A percentile compares a stretch with the other conserved stretches of the same genome.
These are phyloP conservation scores for Gonatopus flavifemur DNA, from an alignment of 1,140 invertebrate species.

Conservation along the genomic window DNA sequence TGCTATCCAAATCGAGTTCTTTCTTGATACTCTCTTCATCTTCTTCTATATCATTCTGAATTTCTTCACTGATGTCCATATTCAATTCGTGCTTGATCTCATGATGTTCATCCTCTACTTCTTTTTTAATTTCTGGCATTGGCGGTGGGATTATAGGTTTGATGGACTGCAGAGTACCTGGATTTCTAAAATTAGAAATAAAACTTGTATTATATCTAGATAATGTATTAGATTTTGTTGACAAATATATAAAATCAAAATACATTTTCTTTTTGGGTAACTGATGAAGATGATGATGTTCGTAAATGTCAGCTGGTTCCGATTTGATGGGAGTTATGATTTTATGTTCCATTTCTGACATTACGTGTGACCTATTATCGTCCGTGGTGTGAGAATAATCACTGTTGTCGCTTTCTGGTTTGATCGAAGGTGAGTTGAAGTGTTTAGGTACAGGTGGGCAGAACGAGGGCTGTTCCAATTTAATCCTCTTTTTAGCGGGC, in stretches of 20 bases:
- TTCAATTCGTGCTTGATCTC: slow-evolving; percentile 44
- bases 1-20: slow-evolving; percentile 61
- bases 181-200: slow-evolving; percentile 27
- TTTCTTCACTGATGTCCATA: slow-evolving; percentile 31
- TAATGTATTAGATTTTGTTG: too few species aligned
- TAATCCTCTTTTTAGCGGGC: slow-evolving; percentile 48
- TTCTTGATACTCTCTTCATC: slow-evolving; percentile 47
- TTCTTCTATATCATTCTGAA: slow-evolving; percentile 33
- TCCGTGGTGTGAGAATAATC: slow-evolving; percentile 48
- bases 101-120: slow-evolving; percentile 51
- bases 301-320: slow-evolving; percentile 43
- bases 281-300: slow-evolving; percentile 27
- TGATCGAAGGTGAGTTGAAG: slow-evolving; percentile 34
- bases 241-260: not conserved
- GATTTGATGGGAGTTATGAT: slow-evolving; percentile 34
- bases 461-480: slow-evolving; percentile 39
- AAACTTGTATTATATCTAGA: not conserved
- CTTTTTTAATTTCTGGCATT: slow-evolving; percentile 47
- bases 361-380: slow-evolving; percentile 41
- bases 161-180: slow-evolving; percentile 29
- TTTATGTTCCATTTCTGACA: slow-evolving; percentile 35
- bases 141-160: slow-evolving; percentile 29
- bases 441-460: slow-evolving; percentile 29
- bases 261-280: slow-evolving; percentile 43
- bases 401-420: slow-evolving; percentile 45